A percentile compares a stretch with the other conserved stretches of the same genome.
phyloP scores from a whole-genome alignment of 2,797 vertebrate genomes.

The Tapirus indicus region DNA sequence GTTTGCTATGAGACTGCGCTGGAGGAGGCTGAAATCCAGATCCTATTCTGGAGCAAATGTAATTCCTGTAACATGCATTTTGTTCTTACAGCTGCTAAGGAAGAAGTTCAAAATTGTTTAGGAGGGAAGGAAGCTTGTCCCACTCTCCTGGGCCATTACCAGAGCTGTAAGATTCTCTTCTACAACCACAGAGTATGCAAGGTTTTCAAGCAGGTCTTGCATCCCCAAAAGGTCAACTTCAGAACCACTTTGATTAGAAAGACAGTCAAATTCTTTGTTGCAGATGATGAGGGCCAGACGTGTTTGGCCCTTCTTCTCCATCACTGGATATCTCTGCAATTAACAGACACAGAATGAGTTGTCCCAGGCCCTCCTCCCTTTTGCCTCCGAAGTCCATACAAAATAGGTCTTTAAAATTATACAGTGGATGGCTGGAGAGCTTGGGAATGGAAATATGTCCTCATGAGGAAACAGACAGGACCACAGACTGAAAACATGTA shows the following conservation, averaged over 20 bases:
- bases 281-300: constrained; percentile 92
- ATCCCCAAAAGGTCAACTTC: constrained; percentile 89
- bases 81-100: background rate
- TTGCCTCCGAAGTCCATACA: background rate
- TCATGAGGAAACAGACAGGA: background rate
- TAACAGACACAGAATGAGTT: background rate
- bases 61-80: background rate
- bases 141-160: constrained; percentile 81
- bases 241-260: constrained; percentile 67
- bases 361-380: background rate
- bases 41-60: background rate
- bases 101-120: background rate
- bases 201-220: constrained; percentile 84
- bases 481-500: background rate
- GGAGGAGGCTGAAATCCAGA: background rate
- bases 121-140: background rate
- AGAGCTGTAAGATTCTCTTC: constrained; percentile 86
- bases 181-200: constrained; percentile 89
- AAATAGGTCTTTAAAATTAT: background rate
- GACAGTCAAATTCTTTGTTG: constrained; percentile 87
- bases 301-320: constrained; percentile 46
- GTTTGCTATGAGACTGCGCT: background rate
- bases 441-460: background rate
- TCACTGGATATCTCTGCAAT: constrained; percentile 88
- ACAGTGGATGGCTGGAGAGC: background rate